Evolutionary conservation across 2,888 invertebrate species (phyloP).

Genomic region (Coelinius sp.): DNA sequence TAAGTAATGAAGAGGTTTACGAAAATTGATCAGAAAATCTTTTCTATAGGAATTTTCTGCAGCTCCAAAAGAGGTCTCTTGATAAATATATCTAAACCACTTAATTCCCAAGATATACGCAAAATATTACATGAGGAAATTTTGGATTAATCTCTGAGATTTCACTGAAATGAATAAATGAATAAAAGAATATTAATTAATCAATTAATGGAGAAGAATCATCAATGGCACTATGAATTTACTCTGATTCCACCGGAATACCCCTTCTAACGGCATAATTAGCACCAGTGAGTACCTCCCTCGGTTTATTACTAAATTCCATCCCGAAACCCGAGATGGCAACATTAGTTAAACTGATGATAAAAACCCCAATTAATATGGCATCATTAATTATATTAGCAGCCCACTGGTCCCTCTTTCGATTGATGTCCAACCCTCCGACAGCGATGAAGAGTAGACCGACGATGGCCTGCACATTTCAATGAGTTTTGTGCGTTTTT

Average conservation of each 20-base stretch:
- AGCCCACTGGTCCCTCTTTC: slow-evolving; percentile 79
- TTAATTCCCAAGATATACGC: no score
- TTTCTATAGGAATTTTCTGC: neutral
- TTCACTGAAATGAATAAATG: neutral
- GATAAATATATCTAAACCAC: no score
- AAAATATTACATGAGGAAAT: no score
- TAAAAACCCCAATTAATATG: slow-evolving; percentile 84
- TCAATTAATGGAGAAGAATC: neutral
- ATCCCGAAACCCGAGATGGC: slow-evolving; percentile 89
- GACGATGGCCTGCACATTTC: slow-evolving; percentile 81
- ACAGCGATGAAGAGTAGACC: slow-evolving; percentile 87
- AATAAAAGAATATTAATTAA: neutral
- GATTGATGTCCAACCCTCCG: slow-evolving; percentile 87
- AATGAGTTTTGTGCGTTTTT: slow-evolving; percentile 25
- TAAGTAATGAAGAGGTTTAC: slow-evolving; percentile 45
- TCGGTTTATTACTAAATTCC: slow-evolving; percentile 80
- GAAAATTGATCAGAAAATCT: slow-evolving; percentile 6
- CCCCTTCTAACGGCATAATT: slow-evolving; percentile 30
- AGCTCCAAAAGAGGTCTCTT: no score
- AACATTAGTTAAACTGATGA: slow-evolving; percentile 86
- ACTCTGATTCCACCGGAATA: slow-evolving; percentile 1
- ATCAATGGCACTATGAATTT: slow-evolving; percentile 29
- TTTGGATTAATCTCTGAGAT: no score
- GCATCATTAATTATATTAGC: slow-evolving; percentile 87
- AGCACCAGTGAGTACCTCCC: slow-evolving; percentile 17